phyloP scores from a whole-genome alignment of 2,797 vertebrate genomes.

The Corythornis leucogaster region DNA sequence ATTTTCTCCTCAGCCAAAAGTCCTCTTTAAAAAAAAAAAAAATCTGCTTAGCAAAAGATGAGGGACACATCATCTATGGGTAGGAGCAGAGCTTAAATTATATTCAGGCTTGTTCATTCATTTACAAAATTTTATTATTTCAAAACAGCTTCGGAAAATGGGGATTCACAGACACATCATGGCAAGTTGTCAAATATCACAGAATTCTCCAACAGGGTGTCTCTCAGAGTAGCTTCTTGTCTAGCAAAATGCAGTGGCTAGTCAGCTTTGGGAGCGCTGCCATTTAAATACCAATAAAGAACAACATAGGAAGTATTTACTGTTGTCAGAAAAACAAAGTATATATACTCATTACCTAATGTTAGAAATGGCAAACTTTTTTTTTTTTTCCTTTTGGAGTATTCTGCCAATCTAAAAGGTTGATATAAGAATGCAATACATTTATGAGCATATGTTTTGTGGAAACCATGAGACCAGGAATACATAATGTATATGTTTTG shows the following conservation, averaged over 20 bases:
- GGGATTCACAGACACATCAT: neutral
- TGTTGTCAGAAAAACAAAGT: neutral
- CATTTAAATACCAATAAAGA: neutral
- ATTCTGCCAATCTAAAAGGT: neutral
- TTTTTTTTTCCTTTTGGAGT: neutral
- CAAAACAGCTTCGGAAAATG: neutral
- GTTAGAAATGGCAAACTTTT: neutral
- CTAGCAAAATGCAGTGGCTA: neutral
- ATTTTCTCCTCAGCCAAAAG: neutral
- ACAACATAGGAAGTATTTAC: neutral
- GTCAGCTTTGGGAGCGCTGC: neutral
- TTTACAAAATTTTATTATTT: too few species aligned
- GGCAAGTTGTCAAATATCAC: neutral
- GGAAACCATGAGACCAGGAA: neutral
- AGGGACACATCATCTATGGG: too few species aligned
- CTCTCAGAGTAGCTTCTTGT: neutral
- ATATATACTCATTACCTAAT: neutral
- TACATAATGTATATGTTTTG: neutral
- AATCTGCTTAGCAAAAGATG: too few species aligned
- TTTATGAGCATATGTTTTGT: neutral
- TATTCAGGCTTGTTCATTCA: too few species aligned
- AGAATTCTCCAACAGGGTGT: neutral
- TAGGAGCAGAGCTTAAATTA: too few species aligned
- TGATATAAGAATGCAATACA: neutral
- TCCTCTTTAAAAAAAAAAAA: too few species aligned